Evolutionary conservation across 1,140 invertebrate species (phyloP), one percentile per base, ranked within the genome.

Genomic region (Cephus cinctus): DNA sequence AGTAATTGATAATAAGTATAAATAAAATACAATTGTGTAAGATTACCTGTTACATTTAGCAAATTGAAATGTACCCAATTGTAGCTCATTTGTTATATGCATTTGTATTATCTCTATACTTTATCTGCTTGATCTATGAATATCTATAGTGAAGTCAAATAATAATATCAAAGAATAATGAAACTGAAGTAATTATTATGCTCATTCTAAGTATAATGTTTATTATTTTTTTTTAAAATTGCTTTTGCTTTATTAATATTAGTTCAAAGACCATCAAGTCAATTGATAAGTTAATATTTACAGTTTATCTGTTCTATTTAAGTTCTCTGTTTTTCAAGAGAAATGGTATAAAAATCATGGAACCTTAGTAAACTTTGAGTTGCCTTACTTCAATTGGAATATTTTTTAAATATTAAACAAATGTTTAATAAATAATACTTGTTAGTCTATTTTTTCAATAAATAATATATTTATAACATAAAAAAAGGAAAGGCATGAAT

Each of bases 401-500:
- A n/a, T n/a, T n/a, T n/a, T n/a, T n/a, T n/a, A n/a, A 44, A 32
- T 19, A 30, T 43, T 22, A 6, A 6, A 4, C n/a, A 43, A 43
- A 27, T 16, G 11, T 4, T 27, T 15, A 43, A 19, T 16, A 11
- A 19, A n/a, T 3, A n/a, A 16, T 16, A 40, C 3, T 16, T 16
- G 5, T 40, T 21, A 3, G 20, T 5, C 23, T 30, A 43, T 32
- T 35, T 44, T 18, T 18, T 18, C 30, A 35, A 32, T 19, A 44
- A 43, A 3, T 18, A 23, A 19, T 23, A 35, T 45, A 45, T 36
- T 36, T 36, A 35, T 45, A 18, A 45, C 22, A 45, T 34, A 36
- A 20, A 14, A 50, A 51, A 23, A 52, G 46, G 18, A 40, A 19
- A 23, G 9, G 27, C 15, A 40, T 22, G 1, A 40, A 40, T 40